phyloP scores from a whole-genome alignment of 2,113 vertebrate species.

The human region DNA sequence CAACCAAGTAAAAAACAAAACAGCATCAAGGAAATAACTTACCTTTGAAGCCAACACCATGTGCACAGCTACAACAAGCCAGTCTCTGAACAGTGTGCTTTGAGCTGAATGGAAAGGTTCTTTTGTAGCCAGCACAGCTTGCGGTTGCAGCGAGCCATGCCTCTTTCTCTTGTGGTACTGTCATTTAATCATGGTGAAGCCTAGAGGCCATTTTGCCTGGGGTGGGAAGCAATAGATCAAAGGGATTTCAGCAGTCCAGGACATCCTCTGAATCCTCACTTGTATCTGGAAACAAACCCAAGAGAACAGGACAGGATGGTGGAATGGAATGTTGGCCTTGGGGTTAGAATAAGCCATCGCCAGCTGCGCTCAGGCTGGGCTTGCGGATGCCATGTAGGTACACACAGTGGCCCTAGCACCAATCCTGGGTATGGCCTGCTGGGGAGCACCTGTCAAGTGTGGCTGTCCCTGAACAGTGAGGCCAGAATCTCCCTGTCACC shows the following conservation, averaged over 20 bases:
- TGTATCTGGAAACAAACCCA: not conserved
- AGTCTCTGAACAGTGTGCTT: not conserved
- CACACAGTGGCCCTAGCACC: rapidly evolving
- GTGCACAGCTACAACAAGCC: not conserved
- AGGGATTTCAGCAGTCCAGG: not conserved
- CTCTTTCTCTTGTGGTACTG: not conserved
- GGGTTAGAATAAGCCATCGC: not conserved
- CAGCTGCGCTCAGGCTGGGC: not conserved
- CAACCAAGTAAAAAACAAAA: not conserved
- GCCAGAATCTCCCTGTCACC: not conserved
- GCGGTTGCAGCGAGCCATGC: rapidly evolving
- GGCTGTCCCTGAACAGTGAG: not conserved
- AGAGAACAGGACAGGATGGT: no score
- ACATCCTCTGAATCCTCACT: not conserved
- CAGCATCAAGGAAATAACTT: not conserved
- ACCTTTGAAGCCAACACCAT: not conserved
- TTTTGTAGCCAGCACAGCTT: not conserved
- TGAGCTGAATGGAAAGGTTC: not conserved
- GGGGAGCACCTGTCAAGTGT: not conserved
- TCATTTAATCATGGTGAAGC: not conserved
- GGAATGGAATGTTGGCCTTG: not conserved
- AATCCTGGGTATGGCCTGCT: not conserved
- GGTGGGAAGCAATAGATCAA: not conserved
- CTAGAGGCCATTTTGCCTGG: not conserved
- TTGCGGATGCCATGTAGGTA: rapidly evolving